Evolutionary conservation across 2,113 vertebrate genomes (phyloP), one percentile per base, ranked within the genome.

Genomic region (Pseudorhombus dupliciocellatus): DNA sequence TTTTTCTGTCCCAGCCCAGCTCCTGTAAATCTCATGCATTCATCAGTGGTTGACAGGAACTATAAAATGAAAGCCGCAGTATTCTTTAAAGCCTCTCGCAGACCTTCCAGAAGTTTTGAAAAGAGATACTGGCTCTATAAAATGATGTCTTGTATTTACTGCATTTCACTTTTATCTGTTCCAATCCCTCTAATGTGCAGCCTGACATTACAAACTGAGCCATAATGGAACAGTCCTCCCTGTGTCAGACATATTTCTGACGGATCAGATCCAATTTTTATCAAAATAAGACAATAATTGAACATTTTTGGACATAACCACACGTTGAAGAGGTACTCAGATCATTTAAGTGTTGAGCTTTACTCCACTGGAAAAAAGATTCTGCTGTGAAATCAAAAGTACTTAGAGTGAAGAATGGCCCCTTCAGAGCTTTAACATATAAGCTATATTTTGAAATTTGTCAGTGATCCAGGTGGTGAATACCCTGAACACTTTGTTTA

Each of bases 1-100:
- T 34, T 77, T 63, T 67, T 78, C 30, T 4, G 46, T 22, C 28
- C 77, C 25, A 58, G 21, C 37, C 46, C 48, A 63, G 63, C 73
- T 80, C 57, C 50, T 68, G 51, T 65, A 86, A 86, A 86, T 86
- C 81, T 76, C 62, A 9, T 34, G n/a, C 85, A 88, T 88, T 73
- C n/a, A 83, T 91, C 89, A 87, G 50, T 31, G 72, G 20, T 31
- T 48, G 81, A 87, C 83, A 80, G 66, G n/a, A 57, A 57, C 79
- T 26, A 37, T 81, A 62, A 79, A 85, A 86, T 54, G 52, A 72
- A 85, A 71, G 65, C 81, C 18, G 42, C 52, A 78, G 70, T 76
- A 55, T 52, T 56, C 73, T 79, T 77, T 80, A 67, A 85, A 89
- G 74, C 61, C 68, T 69, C 61, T 21, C 3, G 16, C 37, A 58